Base-by-base conservation (phyloP, 2,113 vertebrate species). In the Crotophaga sulcirostris region DNA sequence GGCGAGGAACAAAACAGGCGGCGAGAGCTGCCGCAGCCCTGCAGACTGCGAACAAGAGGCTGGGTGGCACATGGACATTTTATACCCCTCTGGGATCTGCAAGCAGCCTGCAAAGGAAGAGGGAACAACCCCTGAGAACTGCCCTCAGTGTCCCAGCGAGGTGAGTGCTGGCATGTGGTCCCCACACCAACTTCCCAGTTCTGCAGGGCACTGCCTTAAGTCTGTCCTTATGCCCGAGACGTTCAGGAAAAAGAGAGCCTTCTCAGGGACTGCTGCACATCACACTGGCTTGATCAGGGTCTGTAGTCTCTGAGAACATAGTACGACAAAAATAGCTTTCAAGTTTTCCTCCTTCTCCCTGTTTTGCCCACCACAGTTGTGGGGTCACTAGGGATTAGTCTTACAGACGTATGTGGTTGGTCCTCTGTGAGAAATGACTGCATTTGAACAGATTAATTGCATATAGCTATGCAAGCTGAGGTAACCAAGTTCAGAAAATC, bases 1-100 rank as follows among this genome's bases (percentile, higher is more conserved):
- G 38, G 76, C 0, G 1, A 77, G 90, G 68, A 83, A 83, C 44
- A 59, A 47, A 82, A 66, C 0, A 0, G 47, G 25, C 1, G 0
- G 13, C 0, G 1, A 31, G 69, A 81, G 54, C 64, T 80, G 59
- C 69, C 1, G 5, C 3, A 3, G 77, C 72, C 76, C 68, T 49
- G 55, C 64, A 74, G 36, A 10, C 36, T 13, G 40, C 1, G 3
- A 36, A 23, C 7, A 0, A 72, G 11, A 80, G 16, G 45, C 58
- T 6, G 3, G 28, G 20, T 51, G 63, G 34, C 67, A 62, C 52
- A 29, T 0, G 6, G 55, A 18, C 34, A 21, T 79, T 73, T 75
- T 52, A 44, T 23, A 72, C 26, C 56, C 15, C 8, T 75, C 29
- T 67, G 33, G 33, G 34, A 66, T 28, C 12, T 31, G 28, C 52